Evolutionary conservation across 2,888 invertebrate species (phyloP).

Genomic region (Drosophila pseudotalamancana): DNA sequence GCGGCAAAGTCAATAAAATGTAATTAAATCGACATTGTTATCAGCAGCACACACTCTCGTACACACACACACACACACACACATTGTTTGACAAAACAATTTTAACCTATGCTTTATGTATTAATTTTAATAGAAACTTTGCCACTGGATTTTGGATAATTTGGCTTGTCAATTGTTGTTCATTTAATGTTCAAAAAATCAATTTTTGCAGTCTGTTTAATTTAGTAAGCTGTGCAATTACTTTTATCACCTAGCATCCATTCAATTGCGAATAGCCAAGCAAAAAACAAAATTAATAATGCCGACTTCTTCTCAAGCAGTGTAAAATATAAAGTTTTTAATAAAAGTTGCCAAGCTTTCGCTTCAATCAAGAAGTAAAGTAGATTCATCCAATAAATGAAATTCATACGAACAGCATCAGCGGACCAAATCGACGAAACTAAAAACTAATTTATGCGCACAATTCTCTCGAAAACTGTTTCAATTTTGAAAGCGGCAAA

Average conservation of each 20-base stretch:
- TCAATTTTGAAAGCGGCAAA: constrained; percentile 21
- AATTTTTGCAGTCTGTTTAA: neutral
- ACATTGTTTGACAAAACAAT: constrained; percentile 2
- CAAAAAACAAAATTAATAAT: neutral
- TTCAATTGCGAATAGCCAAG: constrained; percentile 1
- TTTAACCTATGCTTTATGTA: constrained; percentile 17
- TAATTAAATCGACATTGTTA: constrained; percentile 78
- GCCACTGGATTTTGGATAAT: constrained; percentile 6
- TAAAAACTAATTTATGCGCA: constrained; percentile 54
- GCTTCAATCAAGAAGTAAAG: neutral
- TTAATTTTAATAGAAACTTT: constrained; percentile 23
- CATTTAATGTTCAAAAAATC: neutral
- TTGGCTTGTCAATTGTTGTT: constrained; percentile 24
- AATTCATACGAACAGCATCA: constrained; percentile 4
- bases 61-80: constrained; percentile 18
- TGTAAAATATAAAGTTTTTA: constrained; percentile 12
- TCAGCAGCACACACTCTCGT: constrained; percentile 39
- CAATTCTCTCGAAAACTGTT: constrained; percentile 38
- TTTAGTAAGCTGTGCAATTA: neutral
- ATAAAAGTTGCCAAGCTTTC: constrained; percentile 9
- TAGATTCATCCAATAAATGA: constrained; percentile 17
- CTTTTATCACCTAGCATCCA: neutral
- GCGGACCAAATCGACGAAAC: constrained; percentile 36
- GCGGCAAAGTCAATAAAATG: constrained; percentile 70
- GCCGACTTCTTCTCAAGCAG: neutral